A percentile compares a stretch with the other conserved stretches of the same genome.
Conservation (phyloP, 2,113 vertebrate species). For the Otolemur garnettii region DNA sequence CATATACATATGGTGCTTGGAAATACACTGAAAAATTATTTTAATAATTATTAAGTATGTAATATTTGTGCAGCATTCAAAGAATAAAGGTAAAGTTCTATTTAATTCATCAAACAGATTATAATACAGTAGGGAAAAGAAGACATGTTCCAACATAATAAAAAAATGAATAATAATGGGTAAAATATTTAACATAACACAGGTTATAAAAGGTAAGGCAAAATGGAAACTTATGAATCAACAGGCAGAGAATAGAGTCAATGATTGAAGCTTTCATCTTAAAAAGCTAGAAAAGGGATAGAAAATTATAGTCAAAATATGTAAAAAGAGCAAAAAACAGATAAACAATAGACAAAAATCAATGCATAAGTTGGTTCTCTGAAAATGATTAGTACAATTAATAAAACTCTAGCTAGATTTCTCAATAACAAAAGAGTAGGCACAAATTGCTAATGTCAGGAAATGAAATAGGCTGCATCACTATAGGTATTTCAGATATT, state of each 20-base stretch:
- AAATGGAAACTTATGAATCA: conserved; percentile 23
- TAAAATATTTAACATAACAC: not conserved
- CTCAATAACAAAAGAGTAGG: not conserved
- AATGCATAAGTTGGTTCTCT: not conserved
- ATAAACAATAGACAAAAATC: not conserved
- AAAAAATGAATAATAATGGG: not conserved
- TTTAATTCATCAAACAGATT: not conserved
- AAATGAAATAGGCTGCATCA: not conserved
- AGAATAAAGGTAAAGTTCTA: not conserved
- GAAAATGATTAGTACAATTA: conserved; percentile 9
- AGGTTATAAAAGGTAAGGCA: not conserved
- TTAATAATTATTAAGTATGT: conserved; percentile 15
- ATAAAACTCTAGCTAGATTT: conserved; percentile 25
- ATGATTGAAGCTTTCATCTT: not conserved
- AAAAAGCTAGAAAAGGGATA: conserved; percentile 40
- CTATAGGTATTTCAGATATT: not conserved
- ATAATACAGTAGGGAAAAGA: not conserved
- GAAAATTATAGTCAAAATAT: not conserved
- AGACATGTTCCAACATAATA: conserved; percentile 3
- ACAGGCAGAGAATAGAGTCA: not conserved
- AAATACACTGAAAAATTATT: conserved; percentile 41
- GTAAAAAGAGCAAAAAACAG: not conserved
- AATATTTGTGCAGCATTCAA: not conserved
- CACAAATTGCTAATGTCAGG: not conserved
- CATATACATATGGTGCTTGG: not conserved